phyloP scores from a whole-genome alignment of 2,797 vertebrate species.

The Sebastes itinus region DNA sequence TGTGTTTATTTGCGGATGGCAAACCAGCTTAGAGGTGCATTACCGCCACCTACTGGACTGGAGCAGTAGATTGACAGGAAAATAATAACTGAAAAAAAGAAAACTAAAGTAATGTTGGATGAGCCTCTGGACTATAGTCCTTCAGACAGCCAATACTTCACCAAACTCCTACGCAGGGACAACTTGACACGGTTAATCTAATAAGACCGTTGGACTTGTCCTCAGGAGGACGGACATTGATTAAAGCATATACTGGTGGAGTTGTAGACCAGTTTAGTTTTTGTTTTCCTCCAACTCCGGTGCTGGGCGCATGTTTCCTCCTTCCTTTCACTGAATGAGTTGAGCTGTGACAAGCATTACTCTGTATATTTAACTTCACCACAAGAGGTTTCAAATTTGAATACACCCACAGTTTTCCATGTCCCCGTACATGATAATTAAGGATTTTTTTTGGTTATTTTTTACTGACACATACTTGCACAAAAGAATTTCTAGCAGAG shows the following conservation, averaged over 20 bases:
- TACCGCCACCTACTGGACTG: no score
- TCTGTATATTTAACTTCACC: constrained; percentile 9
- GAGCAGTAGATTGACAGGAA: no score
- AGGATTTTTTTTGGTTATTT: background rate
- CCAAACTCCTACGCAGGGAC: background rate
- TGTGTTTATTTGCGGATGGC: no score
- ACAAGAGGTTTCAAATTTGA: constrained; percentile 20
- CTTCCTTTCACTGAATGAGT: background rate
- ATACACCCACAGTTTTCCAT: constrained; percentile 16
- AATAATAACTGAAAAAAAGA: no score
- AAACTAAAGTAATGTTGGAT: no score
- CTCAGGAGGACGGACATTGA: background rate
- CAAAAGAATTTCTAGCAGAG: background rate
- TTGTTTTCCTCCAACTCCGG: background rate
- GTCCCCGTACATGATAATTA: background rate
- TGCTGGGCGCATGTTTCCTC: background rate
- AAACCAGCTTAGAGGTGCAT: no score
- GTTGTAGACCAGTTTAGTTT: background rate
- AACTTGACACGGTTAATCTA: background rate
- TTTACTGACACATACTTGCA: background rate
- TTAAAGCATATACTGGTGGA: constrained; percentile 9
- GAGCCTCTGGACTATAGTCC: background rate
- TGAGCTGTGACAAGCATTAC: background rate
- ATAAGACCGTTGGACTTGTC: background rate
- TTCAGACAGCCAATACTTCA: background rate